These are phyloP conservation scores for Dendrocincla tyrannina DNA, from an alignment of 2,797 vertebrate species.

Conservation along the genomic window DNA sequence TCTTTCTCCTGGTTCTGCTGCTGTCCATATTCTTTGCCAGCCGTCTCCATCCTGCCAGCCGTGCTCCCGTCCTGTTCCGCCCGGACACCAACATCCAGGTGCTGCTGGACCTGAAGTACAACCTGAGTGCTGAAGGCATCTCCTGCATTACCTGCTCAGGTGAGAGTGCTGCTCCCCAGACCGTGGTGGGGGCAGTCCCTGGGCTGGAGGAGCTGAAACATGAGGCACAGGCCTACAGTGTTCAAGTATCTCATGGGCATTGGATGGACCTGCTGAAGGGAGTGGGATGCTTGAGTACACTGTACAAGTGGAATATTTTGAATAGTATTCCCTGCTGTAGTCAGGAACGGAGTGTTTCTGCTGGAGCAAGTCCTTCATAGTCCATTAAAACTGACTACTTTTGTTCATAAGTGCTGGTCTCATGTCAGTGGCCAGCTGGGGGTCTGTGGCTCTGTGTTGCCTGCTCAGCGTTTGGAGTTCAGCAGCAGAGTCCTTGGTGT, in stretches of 20 bases:
- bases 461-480: not conserved
- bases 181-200: accelerated
- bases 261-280: not conserved
- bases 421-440: not conserved
- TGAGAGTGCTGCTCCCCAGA: slow-evolving; percentile 64
- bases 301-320: not conserved
- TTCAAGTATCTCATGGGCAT: not conserved
- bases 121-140: slow-evolving; percentile 95
- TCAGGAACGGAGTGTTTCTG: not conserved
- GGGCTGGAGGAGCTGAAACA: not conserved
- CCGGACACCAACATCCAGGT: slow-evolving; percentile 95
- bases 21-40: slow-evolving; percentile 90
- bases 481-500: not conserved
- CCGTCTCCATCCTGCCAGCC: slow-evolving; percentile 90
- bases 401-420: not conserved
- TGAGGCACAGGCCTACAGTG: accelerated
- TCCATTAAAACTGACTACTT: not conserved
- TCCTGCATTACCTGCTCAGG: slow-evolving; percentile 97
- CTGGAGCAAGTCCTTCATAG: not conserved
- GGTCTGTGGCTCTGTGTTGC: not conserved
- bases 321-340: not conserved
- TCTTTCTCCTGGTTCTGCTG: slow-evolving; percentile 86
- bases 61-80: slow-evolving; percentile 91
- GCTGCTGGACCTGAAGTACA: slow-evolving; percentile 93
- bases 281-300: not conserved